Evolutionary conservation across 2,797 vertebrate species (phyloP), one percentile per base, ranked within the genome.

Genomic region (Sylvilagus floridanus): DNA sequence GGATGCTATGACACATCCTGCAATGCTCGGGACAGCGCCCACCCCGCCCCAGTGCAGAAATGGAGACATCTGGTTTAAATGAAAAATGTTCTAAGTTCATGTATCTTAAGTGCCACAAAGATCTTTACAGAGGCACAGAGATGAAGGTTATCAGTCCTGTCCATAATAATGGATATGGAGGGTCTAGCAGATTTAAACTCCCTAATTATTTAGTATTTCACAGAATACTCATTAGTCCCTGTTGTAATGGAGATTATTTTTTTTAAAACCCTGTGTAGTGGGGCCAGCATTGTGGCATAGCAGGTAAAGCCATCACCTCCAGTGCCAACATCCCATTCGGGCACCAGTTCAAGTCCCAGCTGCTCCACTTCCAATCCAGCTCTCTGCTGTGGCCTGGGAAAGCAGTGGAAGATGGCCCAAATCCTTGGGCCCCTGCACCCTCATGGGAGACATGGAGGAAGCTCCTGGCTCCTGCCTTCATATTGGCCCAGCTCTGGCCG

Each of bases 141-240:
- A 76, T 60, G 32, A 88, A 88, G 11, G 19, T 65, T 62, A 68
- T 77, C 32, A 37, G 52, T 11, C 35, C 62, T 26, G 17, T 86
- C 14, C 14, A 26, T 71, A 76, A 47, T 37, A 28, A 35, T 28
- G 68, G 76, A 79, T 62, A 60, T 7, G 50, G 24, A 37, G 77
- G 26, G 19, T 28, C 57, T 22, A 75, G n/a, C 86, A 85, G 35
- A 63, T 83, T 81, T 76, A 65, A 93, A 66, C 63, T 71, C 83
- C 22, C 76, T 37, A 42, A 35, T 72, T 47, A 78, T 71, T 68
- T 75, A 37, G 8, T 85, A 87, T 86, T 84, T 93, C 24, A 77
- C 42, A 82, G 93, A 94, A 60, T 63, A 69, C 57, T 84, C 37
- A 21, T 47, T 82, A 78, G 54, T 76, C 30, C 42, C 84, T 88